These are phyloP conservation scores for Oophaga pumilio DNA, from an alignment of 2,113 vertebrate species.

Conservation along the genomic window DNA sequence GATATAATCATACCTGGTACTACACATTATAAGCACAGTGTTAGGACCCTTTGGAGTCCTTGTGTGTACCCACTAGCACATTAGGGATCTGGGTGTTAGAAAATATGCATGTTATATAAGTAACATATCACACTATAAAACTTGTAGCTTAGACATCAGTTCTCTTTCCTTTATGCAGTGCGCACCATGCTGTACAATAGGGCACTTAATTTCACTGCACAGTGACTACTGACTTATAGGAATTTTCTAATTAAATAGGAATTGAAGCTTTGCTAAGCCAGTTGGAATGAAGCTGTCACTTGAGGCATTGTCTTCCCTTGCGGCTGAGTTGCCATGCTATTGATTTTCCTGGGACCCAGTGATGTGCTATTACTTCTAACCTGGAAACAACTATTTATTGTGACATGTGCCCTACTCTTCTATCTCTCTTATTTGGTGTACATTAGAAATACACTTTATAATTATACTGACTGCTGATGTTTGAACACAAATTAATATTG, in stretches of 20 bases:
- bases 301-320: constrained; percentile 8
- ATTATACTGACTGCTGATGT: not conserved
- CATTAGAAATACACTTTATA: not conserved
- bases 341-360: not conserved
- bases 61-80: too few relatives aligned
- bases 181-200: not conserved
- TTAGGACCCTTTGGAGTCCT: too few relatives aligned
- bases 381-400: constrained; percentile 5
- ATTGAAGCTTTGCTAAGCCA: not conserved
- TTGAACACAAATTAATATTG: not conserved
- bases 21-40: too few relatives aligned
- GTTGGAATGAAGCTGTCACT: not conserved
- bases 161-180: not conserved
- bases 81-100: too few relatives aligned
- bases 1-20: too few relatives aligned
- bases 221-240: not conserved
- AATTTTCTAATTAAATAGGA: constrained; percentile 42
- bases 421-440: not conserved
- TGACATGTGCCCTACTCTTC: not conserved
- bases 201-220: not conserved
- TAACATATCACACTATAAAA: not conserved
- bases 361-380: constrained; percentile 1
- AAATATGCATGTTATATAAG: too few relatives aligned
- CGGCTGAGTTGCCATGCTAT: not conserved
- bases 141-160: not conserved